Evolutionary conservation across 1,140 invertebrate genomes (phyloP).

Genomic region (Brachionus rubens): DNA sequence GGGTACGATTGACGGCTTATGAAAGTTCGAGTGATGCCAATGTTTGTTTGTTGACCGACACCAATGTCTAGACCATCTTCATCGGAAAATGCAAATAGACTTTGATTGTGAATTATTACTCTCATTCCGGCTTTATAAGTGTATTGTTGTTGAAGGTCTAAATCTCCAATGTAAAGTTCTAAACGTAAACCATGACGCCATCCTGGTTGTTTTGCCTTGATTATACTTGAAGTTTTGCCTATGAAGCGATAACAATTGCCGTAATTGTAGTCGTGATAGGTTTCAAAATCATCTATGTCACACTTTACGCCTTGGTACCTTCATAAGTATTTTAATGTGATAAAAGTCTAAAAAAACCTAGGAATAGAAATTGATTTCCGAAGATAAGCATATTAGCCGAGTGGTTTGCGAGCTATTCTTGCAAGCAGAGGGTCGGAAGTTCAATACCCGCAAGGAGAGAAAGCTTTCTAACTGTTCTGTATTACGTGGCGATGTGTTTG

Average conservation of each 20-base stretch:
- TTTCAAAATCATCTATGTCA: slow-evolving; percentile 38
- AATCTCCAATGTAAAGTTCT: neutral
- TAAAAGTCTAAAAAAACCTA: neutral
- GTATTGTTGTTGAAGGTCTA: neutral
- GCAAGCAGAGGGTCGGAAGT: no score
- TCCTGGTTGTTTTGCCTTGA: slow-evolving; percentile 1
- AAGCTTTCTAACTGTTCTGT: no score
- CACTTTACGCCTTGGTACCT: slow-evolving; percentile 47
- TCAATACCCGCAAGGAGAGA: no score
- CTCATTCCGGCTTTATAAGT: slow-evolving; percentile 6
- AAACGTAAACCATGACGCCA: neutral
- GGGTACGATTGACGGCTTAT: neutral
- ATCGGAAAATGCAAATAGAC: neutral
- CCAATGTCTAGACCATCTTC: neutral
- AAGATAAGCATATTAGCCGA: no score
- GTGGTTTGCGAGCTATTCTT: no score
- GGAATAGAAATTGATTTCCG: no score
- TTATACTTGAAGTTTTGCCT: neutral
- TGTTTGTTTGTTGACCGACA: neutral
- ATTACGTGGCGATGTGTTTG: no score
- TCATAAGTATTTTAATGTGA: neutral
- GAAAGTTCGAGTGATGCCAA: neutral
- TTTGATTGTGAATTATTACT: neutral
- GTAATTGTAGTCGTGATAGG: slow-evolving; percentile 29
- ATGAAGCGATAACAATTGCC: slow-evolving; percentile 47